Base-by-base conservation (phyloP, 2,113 vertebrate species). In the Coreoperca whiteheadi region DNA sequence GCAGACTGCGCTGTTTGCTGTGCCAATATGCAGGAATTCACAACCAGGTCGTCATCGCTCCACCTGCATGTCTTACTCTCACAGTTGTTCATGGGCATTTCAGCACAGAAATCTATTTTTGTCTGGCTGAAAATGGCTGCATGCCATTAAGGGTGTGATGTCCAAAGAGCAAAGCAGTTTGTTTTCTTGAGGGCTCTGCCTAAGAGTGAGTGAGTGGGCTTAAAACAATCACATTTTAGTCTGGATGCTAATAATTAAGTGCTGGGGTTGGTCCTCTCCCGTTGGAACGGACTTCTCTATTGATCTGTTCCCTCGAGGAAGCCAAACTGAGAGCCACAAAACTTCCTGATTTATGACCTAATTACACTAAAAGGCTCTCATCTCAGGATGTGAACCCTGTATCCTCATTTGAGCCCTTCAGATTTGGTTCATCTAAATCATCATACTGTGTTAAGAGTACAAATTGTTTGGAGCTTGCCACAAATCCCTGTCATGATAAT, bases 361-460 rank as follows among this genome's bases (percentile, higher is more conserved):
- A 91, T 89, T 79, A 57, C 10, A 28, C 66, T 87, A 80, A 88
- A 82, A 89, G 65, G 68, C 34, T 81, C 53, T 72, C 4, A 18
- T 77, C 70, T 81, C 28, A 23, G 41, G 39, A 68, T 70, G 84
- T 63, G 10, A 32, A 74, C 68, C 54, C 56, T 8, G 6, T 39
- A 43, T 73, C 54, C 25, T 75, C 25, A 50, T 82, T 67, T 70
- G 18, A 73, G 23, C 16, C 41, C 41, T 79, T 81, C 0, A 82
- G 53, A 89, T 65, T 9, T 66, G 1, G 2, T 16, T 68, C 18
- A 63, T 50, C 50, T 54, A n/a, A 79, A 71, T 84, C 50, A 53
- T n/a, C 61, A 8, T 32, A 64, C 69, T 2, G 32, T 81, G 57
- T 28, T 8, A 12, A 30, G 21, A 53, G 12, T 37, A 16, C 25